Evolutionary conservation across 2,113 vertebrate species (phyloP).

Genomic region (Eupsittula cactorum): DNA sequence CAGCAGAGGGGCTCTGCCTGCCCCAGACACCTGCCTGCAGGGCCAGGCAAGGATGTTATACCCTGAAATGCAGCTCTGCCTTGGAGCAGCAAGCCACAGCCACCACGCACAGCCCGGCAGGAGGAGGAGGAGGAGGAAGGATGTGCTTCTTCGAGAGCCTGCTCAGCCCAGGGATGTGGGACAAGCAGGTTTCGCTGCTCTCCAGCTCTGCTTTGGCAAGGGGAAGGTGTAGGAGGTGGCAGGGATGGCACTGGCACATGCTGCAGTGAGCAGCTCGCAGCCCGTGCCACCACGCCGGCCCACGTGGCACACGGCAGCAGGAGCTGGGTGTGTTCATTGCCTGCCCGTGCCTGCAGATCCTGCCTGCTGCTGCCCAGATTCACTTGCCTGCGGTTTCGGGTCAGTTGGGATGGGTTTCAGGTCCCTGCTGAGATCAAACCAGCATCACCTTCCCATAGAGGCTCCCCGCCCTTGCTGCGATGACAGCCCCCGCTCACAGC

Average conservation of each 20-base stretch:
- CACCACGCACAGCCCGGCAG: rapidly evolving
- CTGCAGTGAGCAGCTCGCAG: neutral
- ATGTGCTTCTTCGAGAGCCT: neutral
- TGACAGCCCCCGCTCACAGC: neutral
- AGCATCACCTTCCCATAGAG: neutral
- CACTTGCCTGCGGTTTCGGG: rapidly evolving
- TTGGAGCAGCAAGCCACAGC: rapidly evolving
- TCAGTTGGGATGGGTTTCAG: neutral
- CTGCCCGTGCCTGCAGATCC: rapidly evolving
- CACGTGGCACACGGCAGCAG: neutral
- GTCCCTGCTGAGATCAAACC: neutral
- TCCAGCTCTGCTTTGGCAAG: neutral
- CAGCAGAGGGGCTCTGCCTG: neutral
- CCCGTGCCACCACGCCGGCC: neutral
- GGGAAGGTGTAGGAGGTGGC: neutral
- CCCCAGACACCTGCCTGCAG: neutral
- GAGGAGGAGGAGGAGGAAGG: neutral
- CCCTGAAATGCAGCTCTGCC: neutral
- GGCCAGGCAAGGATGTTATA: neutral
- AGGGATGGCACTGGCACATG: neutral
- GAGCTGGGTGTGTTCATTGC: neutral
- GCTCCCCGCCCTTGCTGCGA: neutral
- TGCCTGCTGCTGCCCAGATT: neutral
- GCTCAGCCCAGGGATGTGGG: neutral
- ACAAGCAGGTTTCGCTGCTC: neutral